Conservation (phyloP, 2,797 vertebrate genomes). For the Xyrichtys novacula region DNA sequence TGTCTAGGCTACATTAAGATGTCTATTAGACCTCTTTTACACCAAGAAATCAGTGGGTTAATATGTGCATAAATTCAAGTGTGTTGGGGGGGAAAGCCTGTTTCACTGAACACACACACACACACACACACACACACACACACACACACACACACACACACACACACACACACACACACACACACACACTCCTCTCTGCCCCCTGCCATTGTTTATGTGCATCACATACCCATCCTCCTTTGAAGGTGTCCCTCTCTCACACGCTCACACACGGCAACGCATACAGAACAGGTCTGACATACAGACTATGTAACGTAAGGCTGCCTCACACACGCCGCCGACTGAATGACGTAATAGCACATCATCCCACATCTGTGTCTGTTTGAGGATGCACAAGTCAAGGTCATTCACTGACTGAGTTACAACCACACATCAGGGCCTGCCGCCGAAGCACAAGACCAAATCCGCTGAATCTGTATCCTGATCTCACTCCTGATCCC, state of each 20-base stretch:
- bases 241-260: conserved; percentile 31
- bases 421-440: conserved; percentile 10
- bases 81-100: no score
- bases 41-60: no score
- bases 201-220: neutral
- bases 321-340: conserved; percentile 36
- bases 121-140: conserved; percentile 1
- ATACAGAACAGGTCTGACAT: conserved; percentile 12
- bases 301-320: conserved; percentile 28
- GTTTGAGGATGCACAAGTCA: conserved; percentile 63
- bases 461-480: conserved; percentile 9
- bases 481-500: neutral
- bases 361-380: conserved; percentile 69
- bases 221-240: conserved; percentile 27
- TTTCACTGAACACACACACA: no score
- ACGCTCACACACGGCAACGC: conserved; percentile 23
- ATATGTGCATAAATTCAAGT: neutral
- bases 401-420: conserved; percentile 81
- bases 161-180: neutral
- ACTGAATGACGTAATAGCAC: conserved; percentile 70
- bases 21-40: no score
- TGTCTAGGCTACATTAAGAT: no score
- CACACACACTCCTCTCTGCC: neutral
- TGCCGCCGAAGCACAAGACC: neutral
- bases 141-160: conserved; percentile 10